Conservation (phyloP, 2,113 vertebrate genomes). For the Euleptes europaea region DNA sequence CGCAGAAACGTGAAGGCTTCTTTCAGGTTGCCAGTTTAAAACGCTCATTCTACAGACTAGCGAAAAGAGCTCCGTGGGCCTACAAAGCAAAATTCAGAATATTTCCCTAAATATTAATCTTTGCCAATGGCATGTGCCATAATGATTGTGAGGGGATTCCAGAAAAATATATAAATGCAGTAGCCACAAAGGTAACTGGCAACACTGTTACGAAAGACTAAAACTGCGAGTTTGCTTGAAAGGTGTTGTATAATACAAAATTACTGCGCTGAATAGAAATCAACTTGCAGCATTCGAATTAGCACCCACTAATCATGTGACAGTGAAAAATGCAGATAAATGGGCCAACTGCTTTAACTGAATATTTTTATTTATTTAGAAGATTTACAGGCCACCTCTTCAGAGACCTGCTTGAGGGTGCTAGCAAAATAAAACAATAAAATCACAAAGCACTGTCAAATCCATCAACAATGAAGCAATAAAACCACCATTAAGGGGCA, state of each 20-base stretch:
- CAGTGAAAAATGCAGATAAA: not conserved
- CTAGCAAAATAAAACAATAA: too few relatives aligned
- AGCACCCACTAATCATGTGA: not conserved
- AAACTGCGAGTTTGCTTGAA: not conserved
- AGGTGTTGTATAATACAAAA: not conserved
- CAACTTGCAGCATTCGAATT: not conserved
- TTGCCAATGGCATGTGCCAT: not conserved
- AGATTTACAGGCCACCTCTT: too few relatives aligned
- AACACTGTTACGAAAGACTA: not conserved
- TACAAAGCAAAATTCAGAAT: not conserved
- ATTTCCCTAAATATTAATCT: slow-evolving; percentile 5
- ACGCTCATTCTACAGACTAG: not conserved
- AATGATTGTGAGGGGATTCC: not conserved
- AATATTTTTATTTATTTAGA: too few relatives aligned
- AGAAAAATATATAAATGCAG: not conserved
- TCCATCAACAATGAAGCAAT: too few relatives aligned
- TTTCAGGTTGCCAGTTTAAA: slow-evolving; percentile 30
- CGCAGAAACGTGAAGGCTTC: slow-evolving; percentile 4
- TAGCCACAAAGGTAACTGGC: not conserved
- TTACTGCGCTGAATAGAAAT: not conserved
- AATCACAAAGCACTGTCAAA: too few relatives aligned
- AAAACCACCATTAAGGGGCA: too few relatives aligned
- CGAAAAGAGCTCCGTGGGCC: not conserved
- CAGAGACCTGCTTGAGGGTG: too few relatives aligned
- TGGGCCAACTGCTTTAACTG: not conserved